Evolutionary conservation across 1,140 invertebrate species (phyloP).

Genomic region (Watersipora subatra): DNA sequence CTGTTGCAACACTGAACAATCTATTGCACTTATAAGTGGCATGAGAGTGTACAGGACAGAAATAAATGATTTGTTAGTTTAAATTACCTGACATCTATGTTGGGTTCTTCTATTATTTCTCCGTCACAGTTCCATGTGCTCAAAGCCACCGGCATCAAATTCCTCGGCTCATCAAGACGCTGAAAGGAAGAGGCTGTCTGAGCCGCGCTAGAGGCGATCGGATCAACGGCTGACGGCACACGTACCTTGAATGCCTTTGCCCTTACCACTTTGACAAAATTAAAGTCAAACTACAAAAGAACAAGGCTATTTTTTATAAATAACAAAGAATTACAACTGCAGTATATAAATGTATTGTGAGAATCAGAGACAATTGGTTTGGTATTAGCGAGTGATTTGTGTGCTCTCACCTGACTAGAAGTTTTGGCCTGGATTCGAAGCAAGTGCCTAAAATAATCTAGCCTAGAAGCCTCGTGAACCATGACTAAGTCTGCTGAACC

Average conservation of each 20-base stretch:
- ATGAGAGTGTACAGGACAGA: no score
- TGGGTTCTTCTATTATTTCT: conserved; percentile 55
- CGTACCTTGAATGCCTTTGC: conserved; percentile 60
- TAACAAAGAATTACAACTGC: no score
- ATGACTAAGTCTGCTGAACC: conserved; percentile 65
- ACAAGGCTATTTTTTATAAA: no score
- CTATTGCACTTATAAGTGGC: no score
- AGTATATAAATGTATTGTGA: no score
- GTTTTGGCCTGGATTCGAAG: conserved; percentile 18
- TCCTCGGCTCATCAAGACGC: neutral
- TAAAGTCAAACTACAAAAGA: conserved; percentile 51
- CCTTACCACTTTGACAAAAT: conserved; percentile 62
- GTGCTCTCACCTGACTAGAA: conserved; percentile 25
- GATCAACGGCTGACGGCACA: conserved; percentile 5
- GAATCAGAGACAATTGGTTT: no score
- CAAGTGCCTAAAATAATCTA: conserved; percentile 57
- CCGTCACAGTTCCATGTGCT: conserved; percentile 69
- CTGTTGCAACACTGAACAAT: no score
- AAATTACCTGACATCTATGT: conserved; percentile 55
- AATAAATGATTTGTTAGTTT: no score
- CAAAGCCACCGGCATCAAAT: conserved; percentile 2
- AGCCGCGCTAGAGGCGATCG: neutral
- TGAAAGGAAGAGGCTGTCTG: neutral
- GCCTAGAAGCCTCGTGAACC: conserved; percentile 56
- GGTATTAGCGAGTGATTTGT: no score